Evolutionary conservation across 2,888 invertebrate genomes (phyloP), one percentile per base, ranked within the genome.

Genomic region (Pammene aurita): DNA sequence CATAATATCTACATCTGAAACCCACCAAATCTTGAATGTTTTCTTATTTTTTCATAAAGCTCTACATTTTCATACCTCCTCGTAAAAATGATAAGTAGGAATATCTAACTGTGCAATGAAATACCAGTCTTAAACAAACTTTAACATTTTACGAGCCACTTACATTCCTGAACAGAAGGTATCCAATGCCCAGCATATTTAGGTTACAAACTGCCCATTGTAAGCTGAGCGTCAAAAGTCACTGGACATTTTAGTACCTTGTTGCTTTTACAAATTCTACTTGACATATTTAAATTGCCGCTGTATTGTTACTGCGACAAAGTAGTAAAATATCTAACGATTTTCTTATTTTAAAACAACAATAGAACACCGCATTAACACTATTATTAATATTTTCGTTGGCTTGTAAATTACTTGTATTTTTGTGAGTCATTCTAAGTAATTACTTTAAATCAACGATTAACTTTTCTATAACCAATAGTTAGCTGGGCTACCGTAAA

Each of bases 201-300:
- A 58, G 58, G 58, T 44, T 58, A 58, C 58, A 44, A 44, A 58
- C 44, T 58, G 58, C 10, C 44, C 44, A 46, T 44, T 58, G 58
- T 58, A 26, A 13, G 44, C 44, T 44, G 10, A 42, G 44, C 42
- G 26, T 58, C 44, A 58, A 44, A 57, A 58, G 44, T 46, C 26
- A 44, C 58, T 58, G 44, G 10, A 26, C 58, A 58, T 26, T 44
- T 58, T 58, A 58, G 58, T 58, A 34, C 26, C 58, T 46, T 58
- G 58, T 58, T 57, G 57, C 57, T 57, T 58, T 46, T 44, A 58
- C 58, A 34, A 26, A 58, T 58, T 57, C 26, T 2, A 44, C 26
- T 58, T 57, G 44, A 44, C 26, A 58, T 58, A 44, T 58, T 26
- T 58, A 44, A 58, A 58, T 26, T 44, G 44, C 44, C 26, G 42